Base-by-base conservation (phyloP, 2,113 vertebrate species). In the Onychorhynchus coronatus region DNA sequence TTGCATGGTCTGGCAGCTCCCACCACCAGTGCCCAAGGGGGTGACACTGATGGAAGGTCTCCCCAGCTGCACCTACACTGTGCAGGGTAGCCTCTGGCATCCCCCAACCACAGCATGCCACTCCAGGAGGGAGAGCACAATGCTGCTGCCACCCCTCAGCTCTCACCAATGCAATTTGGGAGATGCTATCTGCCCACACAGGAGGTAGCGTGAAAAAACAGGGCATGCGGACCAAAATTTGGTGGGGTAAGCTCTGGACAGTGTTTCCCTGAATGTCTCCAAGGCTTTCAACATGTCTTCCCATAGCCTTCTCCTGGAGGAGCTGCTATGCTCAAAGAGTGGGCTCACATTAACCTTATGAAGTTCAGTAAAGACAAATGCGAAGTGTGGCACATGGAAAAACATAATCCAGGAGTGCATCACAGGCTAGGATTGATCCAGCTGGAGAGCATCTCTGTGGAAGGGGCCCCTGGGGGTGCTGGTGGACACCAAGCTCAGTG, bases 151-250 rank as follows among this genome's bases (percentile, higher is more conserved):
- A 13, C 39, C 19, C 2, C 11, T 13, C 19, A 3, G 52, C 47
- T 23, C 39, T 30, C 73, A 21, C 27, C 5, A 2, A 20, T 8
- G 30, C 14, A 0, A 0, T 33, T 4, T 19, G n/a, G 42, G 30
- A 39, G 21, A 13, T 7, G 14, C 35, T 7, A 2, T 8, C 27
- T 52, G n/a, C n/a, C 63, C 4, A 2, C 53, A 19, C 5, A 13
- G 31, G 14, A 59, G 35, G 7, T 22, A 19, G 31, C 23, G 15
- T 11, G 23, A 24, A 41, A 2, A 4, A 56, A 62, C 5, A 8
- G 14, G 19, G 8, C 5, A 4, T 8, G 4, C 8, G 3, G 30
- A 16, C 23, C 30, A 42, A 24, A 35, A 28, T 9, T 12, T 22
- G 4, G 22, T 33, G 15, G 11, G n/a, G 8, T 14, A 6, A 65